A percentile compares a stretch with the other conserved stretches of the same genome.
Conservation (phyloP, 1,140 invertebrate genomes). For the Stegodyphus mimosarum region DNA sequence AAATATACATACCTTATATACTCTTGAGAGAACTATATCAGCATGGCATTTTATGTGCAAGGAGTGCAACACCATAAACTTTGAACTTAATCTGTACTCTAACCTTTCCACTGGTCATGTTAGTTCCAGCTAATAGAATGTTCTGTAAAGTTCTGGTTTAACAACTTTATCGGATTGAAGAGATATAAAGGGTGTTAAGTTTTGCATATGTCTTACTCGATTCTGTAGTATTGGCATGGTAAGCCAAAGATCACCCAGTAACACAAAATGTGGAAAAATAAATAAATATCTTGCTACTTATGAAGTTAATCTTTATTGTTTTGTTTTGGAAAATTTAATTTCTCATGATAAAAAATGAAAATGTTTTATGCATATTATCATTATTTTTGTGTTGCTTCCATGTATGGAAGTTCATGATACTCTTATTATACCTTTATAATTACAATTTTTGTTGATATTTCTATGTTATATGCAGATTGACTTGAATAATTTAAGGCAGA, state of each 20-base stretch:
- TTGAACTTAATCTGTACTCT: neutral
- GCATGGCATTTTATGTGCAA: neutral
- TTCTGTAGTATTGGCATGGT: neutral
- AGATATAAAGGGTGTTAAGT: constrained; percentile 14
- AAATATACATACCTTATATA: constrained; percentile 30
- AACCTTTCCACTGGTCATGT: constrained; percentile 7
- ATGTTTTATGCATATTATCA: too few relatives aligned
- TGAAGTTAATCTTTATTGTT: too few relatives aligned
- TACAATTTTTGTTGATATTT: too few relatives aligned
- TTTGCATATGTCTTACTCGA: neutral
- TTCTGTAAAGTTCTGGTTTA: constrained; percentile 3
- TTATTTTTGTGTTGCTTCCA: too few relatives aligned
- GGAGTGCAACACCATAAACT: neutral
- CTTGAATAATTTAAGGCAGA: too few relatives aligned
- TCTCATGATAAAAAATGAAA: too few relatives aligned
- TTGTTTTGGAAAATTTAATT: too few relatives aligned
- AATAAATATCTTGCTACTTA: too few relatives aligned
- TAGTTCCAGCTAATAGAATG: constrained; percentile 3
- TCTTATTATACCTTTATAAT: too few relatives aligned
- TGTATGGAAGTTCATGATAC: too few relatives aligned
- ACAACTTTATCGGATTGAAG: constrained; percentile 1
- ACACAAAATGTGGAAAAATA: neutral
- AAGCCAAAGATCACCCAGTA: neutral
- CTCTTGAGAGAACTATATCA: constrained; percentile 3
- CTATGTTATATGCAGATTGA: too few relatives aligned